Evolutionary conservation across 2,797 vertebrate species (phyloP).

Genomic region (Cyclura pinguis): DNA sequence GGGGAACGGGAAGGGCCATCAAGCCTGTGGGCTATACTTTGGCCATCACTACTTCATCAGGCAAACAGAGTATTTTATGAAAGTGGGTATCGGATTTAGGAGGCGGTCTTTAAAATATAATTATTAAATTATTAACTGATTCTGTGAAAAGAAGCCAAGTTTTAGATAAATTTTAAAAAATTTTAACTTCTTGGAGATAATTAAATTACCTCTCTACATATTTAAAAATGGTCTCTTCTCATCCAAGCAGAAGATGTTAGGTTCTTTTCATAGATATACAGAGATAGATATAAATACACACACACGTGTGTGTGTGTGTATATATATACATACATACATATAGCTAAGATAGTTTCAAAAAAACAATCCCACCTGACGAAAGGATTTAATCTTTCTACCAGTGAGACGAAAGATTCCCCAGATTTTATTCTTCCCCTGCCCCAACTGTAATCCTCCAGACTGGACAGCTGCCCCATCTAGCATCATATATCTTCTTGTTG

Average conservation of each 20-base stretch:
- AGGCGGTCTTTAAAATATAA: no score
- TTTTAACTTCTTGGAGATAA: not conserved
- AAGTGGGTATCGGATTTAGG: no score
- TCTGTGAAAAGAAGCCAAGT: not conserved
- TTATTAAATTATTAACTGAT: not conserved
- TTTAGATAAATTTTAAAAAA: not conserved
- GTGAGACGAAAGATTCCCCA: no score
- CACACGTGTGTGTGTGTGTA: no score
- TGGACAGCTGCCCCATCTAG: not conserved
- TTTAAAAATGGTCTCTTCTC: not conserved
- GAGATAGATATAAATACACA: no score
- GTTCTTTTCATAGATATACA: no score
- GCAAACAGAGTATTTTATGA: no score
- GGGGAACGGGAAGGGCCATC: no score
- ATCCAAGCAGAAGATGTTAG: not conserved
- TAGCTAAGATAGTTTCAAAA: not conserved
- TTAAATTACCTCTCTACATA: not conserved
- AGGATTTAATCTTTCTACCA: not conserved
- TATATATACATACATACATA: not conserved
- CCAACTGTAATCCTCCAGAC: not conserved
- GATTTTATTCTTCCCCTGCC: not conserved
- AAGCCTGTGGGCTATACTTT: no score
- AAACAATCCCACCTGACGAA: not conserved
- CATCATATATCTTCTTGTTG: no score
- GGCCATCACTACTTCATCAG: no score